Evolutionary conservation across 2,888 invertebrate species (phyloP).

Genomic region (Strigamia crassipes): DNA sequence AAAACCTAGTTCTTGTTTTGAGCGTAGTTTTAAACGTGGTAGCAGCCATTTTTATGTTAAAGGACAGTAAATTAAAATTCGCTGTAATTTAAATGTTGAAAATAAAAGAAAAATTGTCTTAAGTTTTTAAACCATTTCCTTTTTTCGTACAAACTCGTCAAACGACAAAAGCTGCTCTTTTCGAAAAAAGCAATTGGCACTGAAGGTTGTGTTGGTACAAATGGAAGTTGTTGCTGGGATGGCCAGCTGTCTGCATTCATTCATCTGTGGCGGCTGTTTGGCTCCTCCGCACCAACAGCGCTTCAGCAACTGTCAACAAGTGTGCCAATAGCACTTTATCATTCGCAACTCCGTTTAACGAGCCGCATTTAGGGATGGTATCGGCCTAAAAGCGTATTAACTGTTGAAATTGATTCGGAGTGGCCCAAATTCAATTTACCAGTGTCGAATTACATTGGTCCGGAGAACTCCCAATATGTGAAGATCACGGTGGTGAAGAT

Average conservation of each 20-base stretch:
- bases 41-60: not conserved
- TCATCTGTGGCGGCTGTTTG: constrained; percentile 30
- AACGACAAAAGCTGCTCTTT: not conserved
- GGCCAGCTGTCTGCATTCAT: constrained; percentile 26
- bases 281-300: constrained; percentile 17
- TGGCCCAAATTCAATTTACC: not conserved
- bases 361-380: constrained; percentile 14
- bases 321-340: constrained; percentile 16
- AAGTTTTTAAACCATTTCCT: not conserved
- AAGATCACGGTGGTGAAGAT: no score
- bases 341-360: not conserved
- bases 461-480: no score
- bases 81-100: not conserved
- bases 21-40: not conserved
- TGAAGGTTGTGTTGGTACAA: not conserved
- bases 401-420: constrained; percentile 5
- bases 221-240: constrained; percentile 10
- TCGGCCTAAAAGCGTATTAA: not conserved
- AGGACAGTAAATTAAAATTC: not conserved
- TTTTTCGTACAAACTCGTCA: not conserved
- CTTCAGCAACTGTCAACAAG: constrained; percentile 21
- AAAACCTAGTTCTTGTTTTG: not conserved
- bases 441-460: not conserved
- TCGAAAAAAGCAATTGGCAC: not conserved
- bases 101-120: not conserved